Evolutionary conservation across 2,113 vertebrate species (phyloP), one percentile per base, ranked within the genome.

Genomic region (Laticauda laticaudata): DNA sequence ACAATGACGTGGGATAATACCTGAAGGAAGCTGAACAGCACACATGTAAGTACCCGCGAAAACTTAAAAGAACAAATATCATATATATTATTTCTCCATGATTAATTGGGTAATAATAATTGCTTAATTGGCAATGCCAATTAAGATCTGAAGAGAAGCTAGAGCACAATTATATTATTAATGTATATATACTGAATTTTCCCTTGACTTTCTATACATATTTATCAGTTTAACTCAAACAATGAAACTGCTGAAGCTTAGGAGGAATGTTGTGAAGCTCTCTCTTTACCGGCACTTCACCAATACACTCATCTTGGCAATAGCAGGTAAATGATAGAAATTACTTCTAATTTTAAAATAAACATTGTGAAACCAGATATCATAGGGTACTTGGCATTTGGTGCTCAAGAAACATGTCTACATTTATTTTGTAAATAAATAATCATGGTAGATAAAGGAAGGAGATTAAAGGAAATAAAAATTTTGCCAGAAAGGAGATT

Each of bases 141-240:
- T 39, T 81, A 43, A 43, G 34, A 81, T 43, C 18, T 43, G 18
- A 81, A 81, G 34, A 21, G 34, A 81, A 81, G 39, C 75, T 39
- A 34, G 39, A 55, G 48, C 53, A 43, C 55, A 14, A 92, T 24
- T 23, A 89, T 92, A 5, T 81, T 8, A 81, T 81, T 21, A 81
- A 43, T 81, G 34, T 48, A 20, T 81, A 20, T 23, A 89, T 23
- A 26, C 6, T 92, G 91, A 69, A 53, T 45, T 23, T 97, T 99
- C 98, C 59, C 98, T 99, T 99, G 97, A 99, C 97, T 94, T 94
- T 11, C 39, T 64, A 90, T 95, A 99, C 99, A 99, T 99, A 97
- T 99, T 99, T 98, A 99, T 99, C 97, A 99, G 99, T 93, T 96
- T 99, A 96, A 99, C 99, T 94, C 99, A 99, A 96, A 99, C 99